phyloP scores from a whole-genome alignment of 2,113 vertebrate genomes.

The Phyllostomus hastatus region DNA sequence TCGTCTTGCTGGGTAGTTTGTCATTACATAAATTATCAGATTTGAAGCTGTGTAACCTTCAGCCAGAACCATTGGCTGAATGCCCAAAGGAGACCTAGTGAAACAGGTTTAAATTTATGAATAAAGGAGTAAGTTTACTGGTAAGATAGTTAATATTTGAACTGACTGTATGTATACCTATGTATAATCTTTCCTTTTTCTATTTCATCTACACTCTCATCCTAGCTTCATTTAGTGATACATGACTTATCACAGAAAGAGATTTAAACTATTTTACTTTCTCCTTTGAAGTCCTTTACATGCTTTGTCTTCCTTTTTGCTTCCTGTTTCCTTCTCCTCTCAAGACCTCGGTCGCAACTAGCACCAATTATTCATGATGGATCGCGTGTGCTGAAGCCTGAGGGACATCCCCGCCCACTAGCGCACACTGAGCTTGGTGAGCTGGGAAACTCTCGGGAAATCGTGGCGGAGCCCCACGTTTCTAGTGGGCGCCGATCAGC shows the following conservation, averaged over 20 bases:
- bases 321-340: background rate
- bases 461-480: background rate
- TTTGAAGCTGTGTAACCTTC: background rate
- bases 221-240: background rate
- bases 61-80: background rate
- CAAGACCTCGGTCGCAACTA: background rate
- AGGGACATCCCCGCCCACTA: background rate
- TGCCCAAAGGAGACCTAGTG: background rate
- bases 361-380: background rate
- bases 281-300: background rate
- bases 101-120: background rate
- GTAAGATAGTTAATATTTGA: background rate
- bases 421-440: background rate
- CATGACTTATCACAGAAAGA: background rate
- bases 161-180: background rate
- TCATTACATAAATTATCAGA: conserved; percentile 18
- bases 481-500: background rate
- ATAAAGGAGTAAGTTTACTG: background rate
- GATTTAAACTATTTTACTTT: background rate
- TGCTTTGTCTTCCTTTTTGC: background rate
- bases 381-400: background rate
- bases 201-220: background rate
- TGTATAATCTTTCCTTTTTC: background rate
- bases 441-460: background rate
- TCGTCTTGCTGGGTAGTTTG: background rate